Percentiles rank a stretch among this genome's conserved stretches.
These are phyloP conservation scores for Machimus rusticus DNA, from an alignment of 2,888 invertebrate genomes.

Conservation along the genomic window DNA sequence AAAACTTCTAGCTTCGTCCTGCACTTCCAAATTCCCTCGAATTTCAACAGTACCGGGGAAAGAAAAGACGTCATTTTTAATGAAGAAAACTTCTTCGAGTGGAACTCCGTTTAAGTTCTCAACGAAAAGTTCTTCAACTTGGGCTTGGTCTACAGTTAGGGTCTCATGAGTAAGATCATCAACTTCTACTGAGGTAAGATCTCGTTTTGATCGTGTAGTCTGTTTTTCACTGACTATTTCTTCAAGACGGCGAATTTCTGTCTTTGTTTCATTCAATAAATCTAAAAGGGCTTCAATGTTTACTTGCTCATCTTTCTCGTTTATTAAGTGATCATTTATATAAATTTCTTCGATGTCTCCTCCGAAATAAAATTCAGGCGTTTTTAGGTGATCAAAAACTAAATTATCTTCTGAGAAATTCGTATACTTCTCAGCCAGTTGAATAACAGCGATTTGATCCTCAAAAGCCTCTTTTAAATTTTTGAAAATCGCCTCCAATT, in stretches of 20 bases:
- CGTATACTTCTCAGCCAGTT: conserved; percentile 49
- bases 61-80: conserved; percentile 53
- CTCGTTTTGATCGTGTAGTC: background rate
- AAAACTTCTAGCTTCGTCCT: background rate
- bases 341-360: conserved; percentile 53
- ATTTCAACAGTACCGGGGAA: conserved; percentile 53
- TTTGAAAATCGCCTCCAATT: conserved; percentile 55
- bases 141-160: conserved; percentile 51
- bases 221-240: background rate
- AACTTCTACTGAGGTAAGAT: background rate
- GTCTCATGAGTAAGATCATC: conserved; percentile 49
- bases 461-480: conserved; percentile 55
- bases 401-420: background rate
- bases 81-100: conserved; percentile 52
- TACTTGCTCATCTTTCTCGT: conserved; percentile 52
- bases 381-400: conserved; percentile 49
- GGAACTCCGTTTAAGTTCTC: conserved; percentile 55
- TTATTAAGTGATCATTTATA: conserved; percentile 56
- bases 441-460: conserved; percentile 54
- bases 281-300: conserved; percentile 50
- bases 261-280: background rate
- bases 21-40: conserved; percentile 44
- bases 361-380: conserved; percentile 52
- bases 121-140: conserved; percentile 54
- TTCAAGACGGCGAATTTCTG: background rate